Percentiles rank a stretch among this genome's conserved stretches.
Evolutionary conservation across 2,888 invertebrate species (phyloP).

Genomic region (Polydrusus cervinus): DNA sequence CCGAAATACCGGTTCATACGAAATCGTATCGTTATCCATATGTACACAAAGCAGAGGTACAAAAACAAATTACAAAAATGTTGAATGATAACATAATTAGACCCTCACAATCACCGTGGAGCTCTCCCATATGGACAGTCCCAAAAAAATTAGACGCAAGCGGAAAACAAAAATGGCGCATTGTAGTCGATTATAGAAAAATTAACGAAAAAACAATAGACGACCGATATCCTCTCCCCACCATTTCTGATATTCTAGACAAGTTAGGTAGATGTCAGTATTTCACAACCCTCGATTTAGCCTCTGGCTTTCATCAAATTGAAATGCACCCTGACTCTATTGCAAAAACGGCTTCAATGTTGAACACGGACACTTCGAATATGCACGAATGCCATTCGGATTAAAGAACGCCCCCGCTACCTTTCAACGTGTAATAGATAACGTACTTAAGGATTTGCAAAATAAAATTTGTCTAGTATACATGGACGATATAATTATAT

Average conservation of each 20-base stretch:
- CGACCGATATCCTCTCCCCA: constrained; percentile 54
- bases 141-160: constrained; percentile 52
- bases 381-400: constrained; percentile 60
- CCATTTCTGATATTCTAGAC: constrained; percentile 54
- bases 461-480: constrained; percentile 43
- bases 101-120: constrained; percentile 55
- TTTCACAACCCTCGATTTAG: constrained; percentile 58
- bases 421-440: constrained; percentile 61
- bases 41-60: constrained; percentile 58
- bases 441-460: constrained; percentile 55
- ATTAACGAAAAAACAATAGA: constrained; percentile 53
- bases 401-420: constrained; percentile 58
- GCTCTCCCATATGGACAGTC: constrained; percentile 58
- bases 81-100: constrained; percentile 51
- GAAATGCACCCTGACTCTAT: constrained; percentile 55
- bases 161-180: constrained; percentile 55
- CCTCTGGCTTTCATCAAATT: constrained; percentile 62
- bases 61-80: constrained; percentile 56
- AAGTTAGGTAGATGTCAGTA: constrained; percentile 50
- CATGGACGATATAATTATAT: constrained; percentile 50
- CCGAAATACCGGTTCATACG: constrained; percentile 47
- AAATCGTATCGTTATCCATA: constrained; percentile 59
- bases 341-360: constrained; percentile 61
- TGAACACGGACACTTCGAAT: constrained; percentile 59
- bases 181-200: constrained; percentile 54